A percentile compares a stretch with the other conserved stretches of the same genome.
phyloP scores from a whole-genome alignment of 2,113 vertebrate genomes.

The Gymnogyps californianus region DNA sequence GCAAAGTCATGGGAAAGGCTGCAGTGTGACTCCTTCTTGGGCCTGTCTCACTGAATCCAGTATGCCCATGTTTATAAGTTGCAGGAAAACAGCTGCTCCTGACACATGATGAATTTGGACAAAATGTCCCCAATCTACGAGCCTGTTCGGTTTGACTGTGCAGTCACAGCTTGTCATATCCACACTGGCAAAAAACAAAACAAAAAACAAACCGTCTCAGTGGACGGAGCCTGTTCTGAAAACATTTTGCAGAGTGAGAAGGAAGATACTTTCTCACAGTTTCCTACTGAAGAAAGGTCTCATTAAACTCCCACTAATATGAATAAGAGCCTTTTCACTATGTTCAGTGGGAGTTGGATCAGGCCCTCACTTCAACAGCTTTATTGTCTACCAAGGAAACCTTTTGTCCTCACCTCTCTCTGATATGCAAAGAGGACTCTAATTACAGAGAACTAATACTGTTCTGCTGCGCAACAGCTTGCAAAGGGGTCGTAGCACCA shows the following conservation, averaged over 20 bases:
- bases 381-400: constrained; percentile 24
- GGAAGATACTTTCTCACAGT: constrained; percentile 56
- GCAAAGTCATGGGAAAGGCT: constrained; percentile 88
- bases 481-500: not conserved
- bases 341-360: constrained; percentile 6
- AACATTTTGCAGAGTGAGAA: constrained; percentile 14
- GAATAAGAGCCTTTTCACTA: constrained; percentile 34
- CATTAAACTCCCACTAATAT: constrained; percentile 21
- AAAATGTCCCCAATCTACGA: not conserved
- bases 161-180: not conserved
- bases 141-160: not conserved
- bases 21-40: constrained; percentile 69
- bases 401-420: constrained; percentile 35
- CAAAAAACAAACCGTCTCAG: not conserved
- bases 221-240: constrained; percentile 2
- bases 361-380: constrained; percentile 25
- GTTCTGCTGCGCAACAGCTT: not conserved
- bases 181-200: not conserved
- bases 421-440: not conserved
- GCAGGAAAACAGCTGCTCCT: constrained; percentile 60
- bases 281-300: constrained; percentile 34
- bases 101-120: constrained; percentile 45
- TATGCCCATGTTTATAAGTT: constrained; percentile 73
- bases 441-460: not conserved
- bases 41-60: constrained; percentile 72